Evolutionary conservation across 2,113 vertebrate species (phyloP).

Genomic region (Danionella cerebrum): DNA sequence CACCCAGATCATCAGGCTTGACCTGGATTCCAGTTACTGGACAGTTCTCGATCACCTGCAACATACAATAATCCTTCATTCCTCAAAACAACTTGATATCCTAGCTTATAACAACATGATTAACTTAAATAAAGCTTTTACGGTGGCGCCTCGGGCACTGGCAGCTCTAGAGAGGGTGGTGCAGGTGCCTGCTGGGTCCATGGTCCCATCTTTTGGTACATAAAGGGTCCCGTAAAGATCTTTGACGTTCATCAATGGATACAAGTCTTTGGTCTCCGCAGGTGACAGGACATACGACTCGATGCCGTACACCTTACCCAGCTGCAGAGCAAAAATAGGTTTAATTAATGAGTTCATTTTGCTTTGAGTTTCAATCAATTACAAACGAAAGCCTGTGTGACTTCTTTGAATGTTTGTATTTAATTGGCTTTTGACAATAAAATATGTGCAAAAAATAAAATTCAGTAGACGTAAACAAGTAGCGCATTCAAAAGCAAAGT

Average conservation of each 20-base stretch:
- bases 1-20: slow-evolving; percentile 71
- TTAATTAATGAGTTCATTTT: neutral
- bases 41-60: slow-evolving; percentile 91
- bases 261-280: slow-evolving; percentile 83
- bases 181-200: slow-evolving; percentile 94
- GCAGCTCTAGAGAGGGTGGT: slow-evolving; percentile 80
- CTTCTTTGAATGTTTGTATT: too few relatives aligned
- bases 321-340: slow-evolving; percentile 57
- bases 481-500: too few relatives aligned
- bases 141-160: slow-evolving; percentile 74
- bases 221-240: slow-evolving; percentile 92
- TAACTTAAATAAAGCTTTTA: slow-evolving; percentile 40
- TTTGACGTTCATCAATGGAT: slow-evolving; percentile 85
- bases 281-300: slow-evolving; percentile 89
- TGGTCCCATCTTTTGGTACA: slow-evolving; percentile 89
- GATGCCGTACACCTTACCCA: slow-evolving; percentile 89
- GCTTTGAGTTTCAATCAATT: neutral
- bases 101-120: too few relatives aligned
- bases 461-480: too few relatives aligned
- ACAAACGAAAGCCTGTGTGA: too few relatives aligned
- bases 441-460: too few relatives aligned
- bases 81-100: too few relatives aligned
- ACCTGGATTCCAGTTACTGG: slow-evolving; percentile 82
- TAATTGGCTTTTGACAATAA: too few relatives aligned
- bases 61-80: neutral